These are phyloP conservation scores for Tachypleus tridentatus DNA, from an alignment of 1,140 invertebrate genomes.

Conservation along the genomic window DNA sequence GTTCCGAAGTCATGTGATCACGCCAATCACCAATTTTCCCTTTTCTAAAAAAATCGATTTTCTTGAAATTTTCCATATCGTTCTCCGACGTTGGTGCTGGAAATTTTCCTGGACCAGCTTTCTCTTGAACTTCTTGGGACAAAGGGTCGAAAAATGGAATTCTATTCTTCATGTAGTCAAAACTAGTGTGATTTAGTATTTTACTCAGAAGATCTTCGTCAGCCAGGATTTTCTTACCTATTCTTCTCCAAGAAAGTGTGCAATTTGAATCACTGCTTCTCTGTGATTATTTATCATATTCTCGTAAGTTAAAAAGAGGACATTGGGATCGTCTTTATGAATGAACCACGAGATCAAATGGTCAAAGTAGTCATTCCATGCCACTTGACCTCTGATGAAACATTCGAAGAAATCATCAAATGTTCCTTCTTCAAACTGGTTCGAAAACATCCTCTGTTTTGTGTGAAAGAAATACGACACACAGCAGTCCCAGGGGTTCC, in stretches of 20 bases:
- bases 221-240: neutral
- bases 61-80: too few species aligned
- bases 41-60: slow-evolving; percentile 9
- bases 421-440: too few species aligned
- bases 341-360: slow-evolving; percentile 30
- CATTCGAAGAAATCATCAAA: slow-evolving; percentile 32
- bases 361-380: slow-evolving; percentile 34
- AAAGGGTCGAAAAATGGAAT: too few species aligned
- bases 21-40: slow-evolving; percentile 7
- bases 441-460: neutral
- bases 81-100: too few species aligned
- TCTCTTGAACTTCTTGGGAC: neutral
- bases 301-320: slow-evolving; percentile 30
- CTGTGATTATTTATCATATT: slow-evolving; percentile 11
- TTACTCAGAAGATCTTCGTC: neutral
- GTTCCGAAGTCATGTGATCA: neutral
- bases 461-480: slow-evolving; percentile 12
- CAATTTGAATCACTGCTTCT: slow-evolving; percentile 10
- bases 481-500: slow-evolving; percentile 9
- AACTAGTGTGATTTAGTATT: too few species aligned
- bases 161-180: slow-evolving; percentile 3
- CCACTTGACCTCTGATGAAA: slow-evolving; percentile 28
- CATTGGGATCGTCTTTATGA: slow-evolving; percentile 27
- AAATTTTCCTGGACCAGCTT: too few species aligned
- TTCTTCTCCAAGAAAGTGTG: slow-evolving; percentile 32